phyloP scores from a whole-genome alignment of 2,888 invertebrate genomes.

The Hydraecia micacea region DNA sequence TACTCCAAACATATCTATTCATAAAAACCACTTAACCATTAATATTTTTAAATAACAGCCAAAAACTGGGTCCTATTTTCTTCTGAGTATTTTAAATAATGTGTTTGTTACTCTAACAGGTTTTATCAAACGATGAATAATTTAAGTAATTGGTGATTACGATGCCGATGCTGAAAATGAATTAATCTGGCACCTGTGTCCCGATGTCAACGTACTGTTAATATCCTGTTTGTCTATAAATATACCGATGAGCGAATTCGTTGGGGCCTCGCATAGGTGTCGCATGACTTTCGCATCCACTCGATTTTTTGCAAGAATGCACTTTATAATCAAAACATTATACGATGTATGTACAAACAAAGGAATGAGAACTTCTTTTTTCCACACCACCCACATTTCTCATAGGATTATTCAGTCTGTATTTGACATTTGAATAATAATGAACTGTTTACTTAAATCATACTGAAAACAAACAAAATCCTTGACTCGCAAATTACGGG shows the following conservation, averaged over 20 bases:
- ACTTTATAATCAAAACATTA: slow-evolving; percentile 44
- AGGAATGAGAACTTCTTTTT: slow-evolving; percentile 2
- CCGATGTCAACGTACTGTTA: slow-evolving; percentile 77
- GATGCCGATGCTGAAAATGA: slow-evolving; percentile 69
- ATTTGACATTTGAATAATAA: slow-evolving; percentile 37
- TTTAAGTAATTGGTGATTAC: slow-evolving; percentile 60
- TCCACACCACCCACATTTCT: slow-evolving; percentile 13
- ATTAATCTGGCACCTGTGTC: slow-evolving; percentile 72
- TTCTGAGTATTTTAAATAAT: background rate
- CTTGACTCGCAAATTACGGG: slow-evolving; percentile 33
- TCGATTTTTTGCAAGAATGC: slow-evolving; percentile 49
- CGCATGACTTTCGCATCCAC: slow-evolving; percentile 56
- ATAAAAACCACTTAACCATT: too few relatives aligned
- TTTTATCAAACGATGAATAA: slow-evolving; percentile 54
- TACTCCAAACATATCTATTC: too few relatives aligned
- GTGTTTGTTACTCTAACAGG: slow-evolving; percentile 29
- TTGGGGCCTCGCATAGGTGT: slow-evolving; percentile 66
- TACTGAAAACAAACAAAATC: slow-evolving; percentile 49
- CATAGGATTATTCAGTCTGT: slow-evolving; percentile 26
- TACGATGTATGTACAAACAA: slow-evolving; percentile 40
- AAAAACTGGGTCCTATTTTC: too few relatives aligned
- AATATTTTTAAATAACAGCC: too few relatives aligned
- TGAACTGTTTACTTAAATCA: slow-evolving; percentile 23
- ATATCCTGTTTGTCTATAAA: slow-evolving; percentile 80
- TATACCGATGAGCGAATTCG: slow-evolving; percentile 74